A percentile compares a stretch with the other conserved stretches of the same genome.
Conservation (phyloP, 2,888 invertebrate genomes). For the Vesta saturnalis region DNA sequence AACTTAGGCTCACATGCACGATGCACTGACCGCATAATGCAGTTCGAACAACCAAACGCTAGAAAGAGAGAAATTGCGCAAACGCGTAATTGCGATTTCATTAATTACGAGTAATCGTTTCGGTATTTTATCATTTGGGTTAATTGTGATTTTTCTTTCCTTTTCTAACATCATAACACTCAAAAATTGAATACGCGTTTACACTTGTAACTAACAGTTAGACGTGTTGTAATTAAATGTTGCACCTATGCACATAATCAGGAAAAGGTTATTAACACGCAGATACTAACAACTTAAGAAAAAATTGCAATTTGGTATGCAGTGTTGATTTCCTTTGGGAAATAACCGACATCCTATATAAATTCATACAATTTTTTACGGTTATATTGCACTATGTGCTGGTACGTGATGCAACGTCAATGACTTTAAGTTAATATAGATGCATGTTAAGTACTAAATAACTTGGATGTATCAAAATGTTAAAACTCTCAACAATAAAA, state of each 20-base stretch:
- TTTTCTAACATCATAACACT: background rate
- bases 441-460: background rate
- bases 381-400: background rate
- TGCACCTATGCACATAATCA: too few relatives aligned
- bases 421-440: background rate
- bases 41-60: constrained; percentile 61
- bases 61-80: constrained; percentile 6
- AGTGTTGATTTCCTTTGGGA: background rate
- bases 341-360: background rate
- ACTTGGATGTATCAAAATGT: background rate
- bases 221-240: too few relatives aligned
- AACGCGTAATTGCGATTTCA: background rate
- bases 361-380: background rate
- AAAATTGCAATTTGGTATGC: background rate
- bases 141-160: background rate
- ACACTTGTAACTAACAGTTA: background rate
- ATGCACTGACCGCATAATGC: constrained; percentile 60
- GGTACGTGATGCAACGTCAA: background rate
- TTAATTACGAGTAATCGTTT: background rate
- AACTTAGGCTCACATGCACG: constrained; percentile 46
- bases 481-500: too few relatives aligned
- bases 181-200: background rate
- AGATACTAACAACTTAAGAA: too few relatives aligned
- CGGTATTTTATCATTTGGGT: background rate
- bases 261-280: background rate